These are phyloP conservation scores for Cryptotis parvus DNA, from an alignment of 2,113 vertebrate species.

Conservation along the genomic window DNA sequence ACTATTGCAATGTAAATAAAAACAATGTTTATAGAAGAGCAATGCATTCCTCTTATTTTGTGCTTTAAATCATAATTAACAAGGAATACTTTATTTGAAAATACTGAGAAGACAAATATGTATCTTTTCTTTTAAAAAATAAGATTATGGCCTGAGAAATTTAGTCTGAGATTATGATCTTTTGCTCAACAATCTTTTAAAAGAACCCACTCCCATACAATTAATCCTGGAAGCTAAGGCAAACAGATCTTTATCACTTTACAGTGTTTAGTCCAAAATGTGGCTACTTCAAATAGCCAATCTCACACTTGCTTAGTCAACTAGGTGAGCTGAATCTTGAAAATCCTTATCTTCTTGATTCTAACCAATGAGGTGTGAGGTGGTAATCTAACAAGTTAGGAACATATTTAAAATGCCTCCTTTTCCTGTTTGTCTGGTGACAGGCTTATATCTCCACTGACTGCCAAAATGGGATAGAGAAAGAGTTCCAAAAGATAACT, in stretches of 20 bases:
- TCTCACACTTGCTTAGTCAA: slow-evolving; percentile 51
- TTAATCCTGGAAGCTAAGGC: slow-evolving; percentile 55
- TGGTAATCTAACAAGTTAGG: slow-evolving; percentile 10
- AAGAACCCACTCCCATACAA: slow-evolving; percentile 50
- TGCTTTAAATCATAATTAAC: background rate
- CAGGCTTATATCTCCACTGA: background rate
- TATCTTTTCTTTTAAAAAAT: slow-evolving; percentile 20
- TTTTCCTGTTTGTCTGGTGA: slow-evolving; percentile 30
- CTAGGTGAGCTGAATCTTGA: slow-evolving; percentile 25
- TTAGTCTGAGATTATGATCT: slow-evolving; percentile 44
- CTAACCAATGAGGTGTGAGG: background rate
- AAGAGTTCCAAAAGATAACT: no score
- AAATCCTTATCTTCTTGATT: slow-evolving; percentile 45
- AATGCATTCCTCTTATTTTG: background rate
- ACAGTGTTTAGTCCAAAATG: slow-evolving; percentile 31
- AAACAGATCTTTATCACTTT: slow-evolving; percentile 74
- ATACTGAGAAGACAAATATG: background rate
- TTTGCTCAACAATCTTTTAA: slow-evolving; percentile 59
- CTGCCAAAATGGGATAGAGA: no score
- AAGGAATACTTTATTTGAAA: background rate
- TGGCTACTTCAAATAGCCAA: slow-evolving; percentile 41
- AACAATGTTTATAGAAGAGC: background rate
- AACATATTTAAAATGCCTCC: slow-evolving; percentile 9
- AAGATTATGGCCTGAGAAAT: slow-evolving; percentile 39
- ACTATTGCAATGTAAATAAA: slow-evolving; percentile 18